Base-by-base conservation (phyloP, 1,140 invertebrate genomes). In the Matsumurasca onukii region DNA sequence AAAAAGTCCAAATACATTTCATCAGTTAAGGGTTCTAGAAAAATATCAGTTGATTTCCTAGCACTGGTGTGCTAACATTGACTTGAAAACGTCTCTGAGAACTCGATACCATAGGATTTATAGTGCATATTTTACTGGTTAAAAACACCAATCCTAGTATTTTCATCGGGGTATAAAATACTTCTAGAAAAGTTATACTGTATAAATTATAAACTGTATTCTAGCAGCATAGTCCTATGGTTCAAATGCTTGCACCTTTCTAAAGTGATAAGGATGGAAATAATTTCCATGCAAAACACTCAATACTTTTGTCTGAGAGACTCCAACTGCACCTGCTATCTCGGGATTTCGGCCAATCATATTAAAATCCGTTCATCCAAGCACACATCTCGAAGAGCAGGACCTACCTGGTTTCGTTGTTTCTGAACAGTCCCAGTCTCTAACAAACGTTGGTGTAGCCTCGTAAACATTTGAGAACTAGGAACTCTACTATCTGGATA, bases 1-100 rank as follows among this genome's bases (percentile, higher is more conserved):
- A 59, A 59, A 27, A 59, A 59, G 3, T 59, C 55, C 30, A 27
- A 9, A 27, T 63, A 63, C 1, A 17, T 3, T 9, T n/a, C 3
- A 55, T 22, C 51, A 55, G 9, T 55, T 55, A 55, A 55, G 9
- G 5, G 9, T n/a, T 55, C 51, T n/a, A 9, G 22, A 20, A 55
- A 55, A 20, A 34, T 34, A 63, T 63, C 5, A 59, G 24, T 59
- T 59, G 55, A 27, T 27, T 24, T 9, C 22, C 22, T 2, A 59
- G 25, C 5, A 59, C 25, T 3, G 2, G 9, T 22, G 25, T 5
- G 2, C 55, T 12, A 13, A 59, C 25, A 29, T n/a, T 25, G 9
- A 25, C 22, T 59, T 27, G 24, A n/a, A 59, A 59, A 59, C 55
- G 25, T 29, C 55, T 29, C 30, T 59, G 49, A 52, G 22, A 52